Conservation (phyloP, 2,113 vertebrate species). For the Equus quagga region DNA sequence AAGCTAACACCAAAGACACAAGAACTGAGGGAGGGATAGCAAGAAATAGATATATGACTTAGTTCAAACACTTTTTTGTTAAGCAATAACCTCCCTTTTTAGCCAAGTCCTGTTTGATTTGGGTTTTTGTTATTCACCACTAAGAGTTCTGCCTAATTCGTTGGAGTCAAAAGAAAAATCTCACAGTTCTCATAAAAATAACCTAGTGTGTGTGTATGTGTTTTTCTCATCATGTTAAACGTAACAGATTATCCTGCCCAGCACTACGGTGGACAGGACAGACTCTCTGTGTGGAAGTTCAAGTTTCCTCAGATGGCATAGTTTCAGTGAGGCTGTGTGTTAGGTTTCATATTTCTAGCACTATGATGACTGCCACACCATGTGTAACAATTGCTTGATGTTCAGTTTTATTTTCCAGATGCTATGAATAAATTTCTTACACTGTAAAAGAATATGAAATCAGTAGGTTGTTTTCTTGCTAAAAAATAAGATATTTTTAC, state of each 20-base stretch:
- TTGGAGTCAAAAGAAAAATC: not conserved
- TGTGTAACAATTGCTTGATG: constrained; percentile 87
- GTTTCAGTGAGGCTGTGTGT: constrained; percentile 76
- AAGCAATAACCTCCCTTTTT: not conserved
- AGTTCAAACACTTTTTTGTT: not conserved
- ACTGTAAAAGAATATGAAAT: constrained; percentile 81
- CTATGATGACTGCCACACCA: constrained; percentile 89
- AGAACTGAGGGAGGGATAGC: not conserved
- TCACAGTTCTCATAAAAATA: constrained; percentile 24
- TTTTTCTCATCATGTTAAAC: not conserved
- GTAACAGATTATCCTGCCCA: not conserved
- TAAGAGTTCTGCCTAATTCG: not conserved
- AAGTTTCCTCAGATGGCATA: constrained; percentile 87
- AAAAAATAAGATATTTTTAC: constrained; percentile 78
- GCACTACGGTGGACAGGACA: constrained; percentile 74
- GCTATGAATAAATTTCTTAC: constrained; percentile 75
- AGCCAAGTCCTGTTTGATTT: not conserved
- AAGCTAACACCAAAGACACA: not conserved
- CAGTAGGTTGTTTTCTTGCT: not conserved
- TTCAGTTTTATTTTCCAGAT: constrained; percentile 87
- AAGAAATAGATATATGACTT: not conserved
- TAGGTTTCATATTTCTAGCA: constrained; percentile 85
- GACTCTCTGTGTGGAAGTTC: constrained; percentile 80
- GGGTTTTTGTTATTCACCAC: not conserved
- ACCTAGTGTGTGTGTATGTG: not conserved